phyloP scores from a whole-genome alignment of 2,888 invertebrate species.

The Synergus itoensis region DNA sequence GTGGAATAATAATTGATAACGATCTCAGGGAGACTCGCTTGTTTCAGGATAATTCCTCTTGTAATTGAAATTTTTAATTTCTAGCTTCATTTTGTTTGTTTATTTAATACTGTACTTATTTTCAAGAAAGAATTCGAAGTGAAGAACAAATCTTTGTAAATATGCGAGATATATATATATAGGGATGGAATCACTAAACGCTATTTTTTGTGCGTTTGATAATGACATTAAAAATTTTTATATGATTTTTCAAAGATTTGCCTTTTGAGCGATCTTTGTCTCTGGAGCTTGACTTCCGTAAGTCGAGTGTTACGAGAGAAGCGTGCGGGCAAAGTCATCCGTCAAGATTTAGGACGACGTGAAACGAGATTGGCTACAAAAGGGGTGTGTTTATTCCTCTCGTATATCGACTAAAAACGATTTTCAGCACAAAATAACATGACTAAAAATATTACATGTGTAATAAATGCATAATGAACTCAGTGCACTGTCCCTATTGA shows the following conservation, averaged over 20 bases:
- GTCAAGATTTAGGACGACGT: constrained; percentile 64
- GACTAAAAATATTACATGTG: not conserved
- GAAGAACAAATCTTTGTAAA: not conserved
- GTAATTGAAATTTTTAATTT: not conserved
- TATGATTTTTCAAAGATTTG: constrained; percentile 20
- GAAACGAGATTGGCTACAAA: constrained; percentile 63
- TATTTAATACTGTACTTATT: not conserved
- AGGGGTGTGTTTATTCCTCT: constrained; percentile 12
- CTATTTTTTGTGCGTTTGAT: not conserved
- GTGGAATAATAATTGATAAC: constrained; percentile 7
- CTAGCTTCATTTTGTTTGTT: not conserved
- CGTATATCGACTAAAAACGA: constrained; percentile 11
- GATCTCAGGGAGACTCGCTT: not conserved
- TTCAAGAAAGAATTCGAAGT: not conserved
- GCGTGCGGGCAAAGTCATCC: constrained; percentile 53
- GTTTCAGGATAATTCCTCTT: not conserved
- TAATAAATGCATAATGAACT: too few species aligned
- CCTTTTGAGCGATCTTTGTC: constrained; percentile 51
- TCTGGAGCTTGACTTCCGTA: constrained; percentile 52
- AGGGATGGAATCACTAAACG: too few species aligned
- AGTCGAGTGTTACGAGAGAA: constrained; percentile 54
- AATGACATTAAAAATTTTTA: not conserved
- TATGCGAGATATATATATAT: not conserved
- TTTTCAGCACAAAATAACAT: constrained; percentile 1
- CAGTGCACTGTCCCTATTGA: too few species aligned